Base-by-base conservation (phyloP, 2,888 invertebrate genomes). In the Micropterix aruncella region DNA sequence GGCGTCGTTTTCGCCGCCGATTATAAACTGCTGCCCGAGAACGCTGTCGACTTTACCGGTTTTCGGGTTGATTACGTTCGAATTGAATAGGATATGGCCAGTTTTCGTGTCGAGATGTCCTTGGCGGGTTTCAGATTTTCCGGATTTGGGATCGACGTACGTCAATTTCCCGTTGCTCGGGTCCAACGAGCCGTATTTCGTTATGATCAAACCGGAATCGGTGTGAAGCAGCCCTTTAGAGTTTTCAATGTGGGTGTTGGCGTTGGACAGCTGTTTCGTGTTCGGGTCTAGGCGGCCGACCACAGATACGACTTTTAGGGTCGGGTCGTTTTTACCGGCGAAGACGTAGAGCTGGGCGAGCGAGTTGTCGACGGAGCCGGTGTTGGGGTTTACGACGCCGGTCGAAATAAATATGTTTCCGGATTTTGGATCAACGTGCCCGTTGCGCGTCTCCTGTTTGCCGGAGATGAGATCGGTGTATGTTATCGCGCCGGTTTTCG, bases 31-130 rank as follows among this genome's bases (percentile, higher is more conserved):
- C 58, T 83, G 82, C 12, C 80, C 82, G 40, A 80, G 62, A 1
- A 73, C 72, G 12, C 78, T 72, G 57, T 82, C 81, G 1, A 74
- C 60, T 56, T 80, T 79, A 2, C 81, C 80, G 1, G 80, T 79
- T 52, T 72, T 73, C 0, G 80, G 80, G 60, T 82, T 79, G 2
- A 70, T 55, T 2, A 81, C 76, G 16, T 77, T 79, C 9, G 74
- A 75, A 2, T 75, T 70, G 7, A 82, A 66, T 16, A 78, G 68
- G 44, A 83, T 63, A 52, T 81, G 80, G 14, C 80, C 80, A 5
- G 83, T 82, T 54, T 76, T 73, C n/a, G 74, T 70, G 54, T 83
- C 82, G n/a, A 83, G 69, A 54, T 79, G 77, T 2, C 82, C 83
- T 57, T 79, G 76, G 57, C 75, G 74, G 2, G 75, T 65, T 52